phyloP scores from a whole-genome alignment of 2,888 invertebrate genomes.

The Geophilus truncorum region DNA sequence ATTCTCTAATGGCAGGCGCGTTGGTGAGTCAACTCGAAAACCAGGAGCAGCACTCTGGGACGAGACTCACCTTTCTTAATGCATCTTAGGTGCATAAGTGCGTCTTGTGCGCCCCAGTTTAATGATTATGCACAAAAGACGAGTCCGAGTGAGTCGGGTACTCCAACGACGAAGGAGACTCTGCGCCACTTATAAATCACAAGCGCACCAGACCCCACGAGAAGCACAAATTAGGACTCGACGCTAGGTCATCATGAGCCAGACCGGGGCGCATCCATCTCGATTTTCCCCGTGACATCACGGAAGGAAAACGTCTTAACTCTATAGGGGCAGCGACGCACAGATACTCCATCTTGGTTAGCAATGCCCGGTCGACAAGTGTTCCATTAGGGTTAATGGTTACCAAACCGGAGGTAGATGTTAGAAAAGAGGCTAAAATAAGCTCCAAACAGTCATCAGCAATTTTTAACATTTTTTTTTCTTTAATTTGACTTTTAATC shows the following conservation, averaged over 20 bases:
- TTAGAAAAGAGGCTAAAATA: not conserved
- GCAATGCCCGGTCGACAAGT: slow-evolving; percentile 31
- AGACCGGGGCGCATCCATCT: slow-evolving; percentile 33
- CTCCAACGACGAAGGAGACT: not conserved
- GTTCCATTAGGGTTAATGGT: slow-evolving; percentile 34
- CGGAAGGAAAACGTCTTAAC: not conserved
- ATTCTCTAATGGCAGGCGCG: not conserved
- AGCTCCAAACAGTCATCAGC: not conserved
- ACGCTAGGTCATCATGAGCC: slow-evolving; percentile 33
- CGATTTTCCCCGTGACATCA: slow-evolving; percentile 32
- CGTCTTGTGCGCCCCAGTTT: slow-evolving; percentile 7
- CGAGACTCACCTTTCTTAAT: slow-evolving; percentile 10
- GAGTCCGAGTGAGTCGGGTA: not conserved
- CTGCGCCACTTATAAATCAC: slow-evolving; percentile 31
- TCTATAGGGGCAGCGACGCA: slow-evolving; percentile 14
- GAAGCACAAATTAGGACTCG: slow-evolving; percentile 33
- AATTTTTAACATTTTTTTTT: not conserved
- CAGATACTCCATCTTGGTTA: slow-evolving; percentile 34
- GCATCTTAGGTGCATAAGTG: not conserved
- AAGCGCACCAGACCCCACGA: not conserved
- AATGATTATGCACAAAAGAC: slow-evolving; percentile 32
- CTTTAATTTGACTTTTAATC: too few relatives aligned
- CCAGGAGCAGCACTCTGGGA: not conserved
- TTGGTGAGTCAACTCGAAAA: not conserved
- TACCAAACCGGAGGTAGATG: not conserved